Percentiles rank a stretch among this genome's conserved stretches.
These are phyloP conservation scores for Pseudorasbora parva DNA, from an alignment of 2,113 vertebrate species.

Conservation along the genomic window DNA sequence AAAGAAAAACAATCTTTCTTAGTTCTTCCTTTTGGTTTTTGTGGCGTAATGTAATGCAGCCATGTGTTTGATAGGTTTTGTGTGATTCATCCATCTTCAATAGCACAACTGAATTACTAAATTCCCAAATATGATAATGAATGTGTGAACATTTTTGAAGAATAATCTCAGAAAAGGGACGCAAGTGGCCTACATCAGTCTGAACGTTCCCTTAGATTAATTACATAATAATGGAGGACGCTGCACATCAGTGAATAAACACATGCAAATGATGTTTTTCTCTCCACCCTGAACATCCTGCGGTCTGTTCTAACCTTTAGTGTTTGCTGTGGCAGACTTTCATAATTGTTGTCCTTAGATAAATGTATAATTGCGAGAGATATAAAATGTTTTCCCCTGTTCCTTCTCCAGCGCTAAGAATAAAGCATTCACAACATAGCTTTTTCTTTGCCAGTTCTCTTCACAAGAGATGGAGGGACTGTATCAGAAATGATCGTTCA, in stretches of 20 bases:
- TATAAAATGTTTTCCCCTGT: slow-evolving; percentile 21
- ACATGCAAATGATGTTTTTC: slow-evolving; percentile 12
- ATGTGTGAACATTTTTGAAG: neutral
- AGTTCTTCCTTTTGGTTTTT: neutral
- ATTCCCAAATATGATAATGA: slow-evolving; percentile 12
- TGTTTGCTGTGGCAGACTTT: slow-evolving; percentile 39
- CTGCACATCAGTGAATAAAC: neutral
- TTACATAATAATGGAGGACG: neutral
- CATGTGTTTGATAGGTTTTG: neutral
- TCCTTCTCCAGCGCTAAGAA: neutral
- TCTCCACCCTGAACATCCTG: neutral
- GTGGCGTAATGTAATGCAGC: neutral
- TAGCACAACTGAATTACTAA: neutral
- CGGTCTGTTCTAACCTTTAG: slow-evolving; percentile 33
- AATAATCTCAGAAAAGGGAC: neutral
- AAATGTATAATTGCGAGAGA: slow-evolving; percentile 44
- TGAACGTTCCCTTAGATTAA: neutral
- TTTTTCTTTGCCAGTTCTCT: neutral
- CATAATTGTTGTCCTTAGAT: slow-evolving; percentile 44
- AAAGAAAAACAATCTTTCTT: neutral
- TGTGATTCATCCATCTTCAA: neutral
- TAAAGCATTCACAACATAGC: neutral
- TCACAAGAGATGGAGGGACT: neutral
- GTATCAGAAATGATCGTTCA: neutral
- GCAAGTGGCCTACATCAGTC: neutral